phyloP scores from a whole-genome alignment of 2,113 vertebrate species.

The Tupaia chinensis region DNA sequence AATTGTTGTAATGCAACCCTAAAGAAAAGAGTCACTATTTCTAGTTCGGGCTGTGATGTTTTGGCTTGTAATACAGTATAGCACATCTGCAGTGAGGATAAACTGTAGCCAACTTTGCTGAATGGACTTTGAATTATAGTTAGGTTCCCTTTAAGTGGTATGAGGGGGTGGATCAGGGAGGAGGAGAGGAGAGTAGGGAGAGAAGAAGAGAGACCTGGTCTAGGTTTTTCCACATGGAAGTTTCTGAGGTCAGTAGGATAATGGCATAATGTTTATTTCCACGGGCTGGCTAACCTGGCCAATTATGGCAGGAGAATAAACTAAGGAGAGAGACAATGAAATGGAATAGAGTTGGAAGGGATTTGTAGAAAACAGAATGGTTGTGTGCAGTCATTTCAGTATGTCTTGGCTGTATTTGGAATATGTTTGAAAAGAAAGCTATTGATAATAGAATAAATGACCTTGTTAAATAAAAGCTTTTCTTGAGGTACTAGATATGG shows the following conservation, averaged over 20 bases:
- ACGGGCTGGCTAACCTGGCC: background rate
- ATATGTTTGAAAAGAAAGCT: background rate
- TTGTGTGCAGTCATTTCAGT: background rate
- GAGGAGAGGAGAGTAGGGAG: background rate
- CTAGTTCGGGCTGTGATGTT: background rate
- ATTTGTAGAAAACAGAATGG: background rate
- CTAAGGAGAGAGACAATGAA: background rate
- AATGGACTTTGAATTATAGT: conserved; percentile 23
- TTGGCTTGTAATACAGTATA: background rate
- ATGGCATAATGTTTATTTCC: conserved; percentile 1
- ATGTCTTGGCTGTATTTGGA: background rate
- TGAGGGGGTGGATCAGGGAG: background rate
- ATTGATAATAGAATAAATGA: background rate
- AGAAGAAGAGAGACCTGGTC: background rate
- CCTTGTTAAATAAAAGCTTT: background rate
- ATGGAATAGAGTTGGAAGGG: background rate
- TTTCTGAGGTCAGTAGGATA: conserved; percentile 5
- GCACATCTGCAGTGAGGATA: background rate
- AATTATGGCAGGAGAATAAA: background rate
- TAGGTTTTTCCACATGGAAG: background rate
- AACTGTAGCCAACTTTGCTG: background rate
- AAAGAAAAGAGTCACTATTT: background rate
- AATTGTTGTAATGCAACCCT: background rate
- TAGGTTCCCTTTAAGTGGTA: background rate
- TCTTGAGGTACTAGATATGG: background rate